phyloP scores from a whole-genome alignment of 2,888 invertebrate species.

The Lepidochrysops patricia region DNA sequence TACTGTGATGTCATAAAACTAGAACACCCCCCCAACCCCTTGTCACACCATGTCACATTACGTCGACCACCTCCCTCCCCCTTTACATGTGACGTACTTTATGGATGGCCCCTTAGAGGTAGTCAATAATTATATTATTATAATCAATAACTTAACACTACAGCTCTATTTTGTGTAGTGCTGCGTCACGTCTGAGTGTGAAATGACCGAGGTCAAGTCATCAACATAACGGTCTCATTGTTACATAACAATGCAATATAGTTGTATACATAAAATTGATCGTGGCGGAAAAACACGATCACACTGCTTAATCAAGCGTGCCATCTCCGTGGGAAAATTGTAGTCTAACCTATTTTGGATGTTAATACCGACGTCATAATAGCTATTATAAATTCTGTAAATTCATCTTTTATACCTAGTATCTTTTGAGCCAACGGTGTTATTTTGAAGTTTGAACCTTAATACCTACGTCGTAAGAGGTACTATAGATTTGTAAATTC shows the following conservation, averaged over 20 bases:
- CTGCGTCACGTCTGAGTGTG: too few relatives aligned
- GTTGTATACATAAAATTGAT: constrained; percentile 7
- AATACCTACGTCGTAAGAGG: not conserved
- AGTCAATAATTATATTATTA: too few relatives aligned
- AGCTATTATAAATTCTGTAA: not conserved
- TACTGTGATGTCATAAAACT: too few relatives aligned
- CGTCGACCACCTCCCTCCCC: too few relatives aligned
- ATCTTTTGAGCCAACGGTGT: too few relatives aligned
- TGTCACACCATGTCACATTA: too few relatives aligned
- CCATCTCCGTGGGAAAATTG: constrained; percentile 23
- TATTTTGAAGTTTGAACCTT: not conserved
- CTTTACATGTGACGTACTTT: too few relatives aligned
- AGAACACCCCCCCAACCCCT: too few relatives aligned
- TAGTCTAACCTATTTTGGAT: not conserved
- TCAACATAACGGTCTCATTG: not conserved
- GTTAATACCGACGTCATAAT: not conserved
- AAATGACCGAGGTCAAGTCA: not conserved
- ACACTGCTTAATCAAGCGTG: constrained; percentile 20
- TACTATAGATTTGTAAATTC: not conserved
- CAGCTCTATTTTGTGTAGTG: too few relatives aligned
- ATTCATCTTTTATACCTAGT: too few relatives aligned
- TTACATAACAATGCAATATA: not conserved
- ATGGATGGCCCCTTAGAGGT: too few relatives aligned
- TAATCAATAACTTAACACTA: too few relatives aligned
- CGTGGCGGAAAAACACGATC: constrained; percentile 17